Conservation (phyloP, 30 jellyfish, hydroid and myxozoan genomes). For the Aurelia aurita region DNA sequence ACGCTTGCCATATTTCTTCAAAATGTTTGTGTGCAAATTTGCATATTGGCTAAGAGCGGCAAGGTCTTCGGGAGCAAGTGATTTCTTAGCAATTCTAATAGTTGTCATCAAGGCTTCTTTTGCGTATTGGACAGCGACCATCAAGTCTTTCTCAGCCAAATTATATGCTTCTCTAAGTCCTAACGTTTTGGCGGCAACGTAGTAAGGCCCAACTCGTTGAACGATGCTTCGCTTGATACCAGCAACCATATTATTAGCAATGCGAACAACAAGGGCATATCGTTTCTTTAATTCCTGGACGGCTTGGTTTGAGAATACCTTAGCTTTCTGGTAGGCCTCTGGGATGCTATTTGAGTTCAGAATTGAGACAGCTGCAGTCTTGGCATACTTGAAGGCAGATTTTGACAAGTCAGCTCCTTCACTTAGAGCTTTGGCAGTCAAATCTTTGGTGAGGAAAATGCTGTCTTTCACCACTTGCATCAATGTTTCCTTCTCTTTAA, state of each 20-base stretch:
- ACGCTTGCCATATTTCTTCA: slow-evolving; percentile 50
- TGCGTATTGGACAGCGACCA: background rate
- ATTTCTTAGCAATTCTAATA: background rate
- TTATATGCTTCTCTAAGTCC: slow-evolving; percentile 32
- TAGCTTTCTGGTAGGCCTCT: slow-evolving; percentile 58
- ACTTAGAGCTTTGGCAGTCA: background rate
- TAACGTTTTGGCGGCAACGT: background rate
- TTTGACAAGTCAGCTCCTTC: slow-evolving; percentile 6
- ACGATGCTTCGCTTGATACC: background rate
- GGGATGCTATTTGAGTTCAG: slow-evolving; percentile 41
- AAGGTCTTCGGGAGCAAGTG: slow-evolving; percentile 34
- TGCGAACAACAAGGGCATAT: background rate
- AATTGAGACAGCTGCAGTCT: slow-evolving; percentile 28
- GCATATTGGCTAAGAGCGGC: slow-evolving; percentile 17
- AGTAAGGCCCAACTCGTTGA: slow-evolving; percentile 18
- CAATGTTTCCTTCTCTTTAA: background rate
- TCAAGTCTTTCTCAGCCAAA: slow-evolving; percentile 26
- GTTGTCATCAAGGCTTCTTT: background rate
- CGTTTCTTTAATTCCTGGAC: background rate
- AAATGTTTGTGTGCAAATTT: slow-evolving; percentile 40
- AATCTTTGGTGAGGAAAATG: background rate
- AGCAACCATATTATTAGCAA: background rate
- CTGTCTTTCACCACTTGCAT: background rate
- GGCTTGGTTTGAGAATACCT: too few species aligned
- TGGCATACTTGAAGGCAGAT: slow-evolving; percentile 2